Base-by-base conservation (phyloP, 2,888 invertebrate genomes). In the Ophion slaviceki region DNA sequence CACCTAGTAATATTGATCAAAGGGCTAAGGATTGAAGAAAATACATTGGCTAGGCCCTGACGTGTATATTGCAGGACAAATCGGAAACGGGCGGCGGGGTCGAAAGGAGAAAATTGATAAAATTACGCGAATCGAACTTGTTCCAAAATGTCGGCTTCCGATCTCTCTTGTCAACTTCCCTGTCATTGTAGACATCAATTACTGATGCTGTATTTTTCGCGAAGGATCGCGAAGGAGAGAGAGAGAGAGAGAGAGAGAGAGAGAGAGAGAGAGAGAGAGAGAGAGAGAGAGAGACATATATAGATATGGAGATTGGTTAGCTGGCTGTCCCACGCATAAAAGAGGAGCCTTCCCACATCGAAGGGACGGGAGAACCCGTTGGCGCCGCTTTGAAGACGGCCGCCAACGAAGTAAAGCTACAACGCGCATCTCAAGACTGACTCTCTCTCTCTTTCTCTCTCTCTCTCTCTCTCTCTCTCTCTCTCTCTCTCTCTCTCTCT, bases 331-430 rank as follows among this genome's bases (percentile, higher is more conserved):
- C 79, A 85, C 85, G 82, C 79, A 71, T 47, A 71, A 47, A 79
- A 32, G 70, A 80, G 14, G 53, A 71, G 61, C 45, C 79, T 85
- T 82, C 71, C 81, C 82, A 64, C 67, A 81, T 78, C 70, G 66
- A 40, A 77, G 75, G 47, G 61, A 74, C 74, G 81, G 75, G 78
- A 66, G 66, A 79, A 82, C 75, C 82, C 85, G 84, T 86, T 70
- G 87, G 88, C 84, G 83, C 85, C 88, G 84, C 90, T 90, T 90
- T 89, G 88, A 89, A 88, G 85, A 61, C 66, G 62, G 75, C 89
- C 89, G 89, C 86, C 71, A 61, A 67, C 87, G 75, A 71, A 75
- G 82, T 59, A 61, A 70, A 47, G 32, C 24, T 47, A 32, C 70
- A 66, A 59, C 70, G 8, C 68, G 7, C 53, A 53, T 32, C 64